Conservation (phyloP, 1,140 invertebrate species). For the Monomorium pharaonis region DNA sequence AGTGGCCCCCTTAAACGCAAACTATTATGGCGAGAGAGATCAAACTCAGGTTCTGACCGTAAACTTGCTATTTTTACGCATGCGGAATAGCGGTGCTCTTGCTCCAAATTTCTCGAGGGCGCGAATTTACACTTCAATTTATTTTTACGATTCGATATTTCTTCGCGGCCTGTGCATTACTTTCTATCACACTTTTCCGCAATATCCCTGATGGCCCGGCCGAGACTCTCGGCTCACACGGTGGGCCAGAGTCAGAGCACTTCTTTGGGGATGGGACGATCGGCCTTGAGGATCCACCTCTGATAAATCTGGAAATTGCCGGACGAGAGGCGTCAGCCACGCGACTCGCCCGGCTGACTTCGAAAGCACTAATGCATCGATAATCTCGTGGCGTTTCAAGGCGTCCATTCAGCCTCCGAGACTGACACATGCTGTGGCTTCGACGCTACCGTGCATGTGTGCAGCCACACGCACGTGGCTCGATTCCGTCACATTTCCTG, state of each 20-base stretch:
- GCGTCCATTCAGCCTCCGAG: slow-evolving; percentile 48
- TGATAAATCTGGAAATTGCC: slow-evolving; percentile 45
- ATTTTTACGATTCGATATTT: not conserved
- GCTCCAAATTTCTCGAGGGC: not conserved
- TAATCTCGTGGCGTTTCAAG: slow-evolving; percentile 59
- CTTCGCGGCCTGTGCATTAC: not conserved
- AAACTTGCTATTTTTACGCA: slow-evolving; percentile 3
- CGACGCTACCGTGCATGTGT: not conserved
- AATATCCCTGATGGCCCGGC: not conserved
- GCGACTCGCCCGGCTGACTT: slow-evolving; percentile 14
- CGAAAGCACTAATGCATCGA: slow-evolving; percentile 68
- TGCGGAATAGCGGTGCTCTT: not conserved
- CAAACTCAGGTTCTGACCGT: not conserved
- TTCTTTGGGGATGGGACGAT: not conserved
- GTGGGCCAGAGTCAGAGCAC: not conserved
- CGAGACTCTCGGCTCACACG: not conserved
- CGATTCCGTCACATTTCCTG: slow-evolving; percentile 49
- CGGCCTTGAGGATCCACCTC: slow-evolving; percentile 17
- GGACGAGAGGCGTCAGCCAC: slow-evolving; percentile 22
- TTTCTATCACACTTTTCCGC: not conserved
- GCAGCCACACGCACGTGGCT: slow-evolving; percentile 32
- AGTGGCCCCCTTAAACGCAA: not conserved
- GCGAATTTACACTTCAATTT: not conserved
- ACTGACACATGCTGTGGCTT: slow-evolving; percentile 28
- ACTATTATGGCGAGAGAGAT: not conserved